Conservation (phyloP, 2,113 vertebrate genomes). For the Arizona elegans region DNA sequence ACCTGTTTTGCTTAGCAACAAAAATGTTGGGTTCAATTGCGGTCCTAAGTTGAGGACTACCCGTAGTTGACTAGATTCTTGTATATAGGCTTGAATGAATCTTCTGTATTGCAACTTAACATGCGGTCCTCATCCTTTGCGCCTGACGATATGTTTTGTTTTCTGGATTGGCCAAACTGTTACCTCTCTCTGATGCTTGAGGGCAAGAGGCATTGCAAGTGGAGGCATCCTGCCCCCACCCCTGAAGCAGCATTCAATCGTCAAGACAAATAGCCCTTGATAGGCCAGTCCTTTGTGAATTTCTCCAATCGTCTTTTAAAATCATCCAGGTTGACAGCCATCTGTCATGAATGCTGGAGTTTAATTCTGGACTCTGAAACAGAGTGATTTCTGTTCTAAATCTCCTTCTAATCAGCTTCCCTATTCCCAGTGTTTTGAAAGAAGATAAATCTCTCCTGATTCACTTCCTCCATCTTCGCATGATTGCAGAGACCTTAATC, state of each 20-base stretch:
- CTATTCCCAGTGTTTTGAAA: neutral
- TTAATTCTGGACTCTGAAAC: neutral
- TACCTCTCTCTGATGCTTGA: neutral
- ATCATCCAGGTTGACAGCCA: neutral
- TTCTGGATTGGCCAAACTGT: neutral
- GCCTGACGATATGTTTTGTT: neutral
- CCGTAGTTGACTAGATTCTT: neutral
- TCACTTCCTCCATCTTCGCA: neutral
- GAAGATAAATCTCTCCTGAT: neutral
- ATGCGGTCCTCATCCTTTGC: neutral
- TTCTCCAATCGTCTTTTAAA: neutral
- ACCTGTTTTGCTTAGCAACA: neutral
- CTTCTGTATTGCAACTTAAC: neutral
- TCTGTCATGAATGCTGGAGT: neutral
- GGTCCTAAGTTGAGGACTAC: neutral
- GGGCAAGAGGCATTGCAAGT: neutral
- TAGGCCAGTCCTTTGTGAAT: neutral
- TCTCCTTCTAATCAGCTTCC: neutral
- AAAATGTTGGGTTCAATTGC: neutral
- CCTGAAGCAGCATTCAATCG: neutral
- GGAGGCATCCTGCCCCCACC: neutral
- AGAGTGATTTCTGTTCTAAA: neutral
- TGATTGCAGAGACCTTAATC: neutral
- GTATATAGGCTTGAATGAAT: neutral
- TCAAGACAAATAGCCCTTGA: neutral